Percentiles rank a stretch among this genome's conserved stretches.
These are phyloP conservation scores for Gymnobelideus leadbeateri DNA, from an alignment of 2,113 vertebrate species.

Conservation along the genomic window DNA sequence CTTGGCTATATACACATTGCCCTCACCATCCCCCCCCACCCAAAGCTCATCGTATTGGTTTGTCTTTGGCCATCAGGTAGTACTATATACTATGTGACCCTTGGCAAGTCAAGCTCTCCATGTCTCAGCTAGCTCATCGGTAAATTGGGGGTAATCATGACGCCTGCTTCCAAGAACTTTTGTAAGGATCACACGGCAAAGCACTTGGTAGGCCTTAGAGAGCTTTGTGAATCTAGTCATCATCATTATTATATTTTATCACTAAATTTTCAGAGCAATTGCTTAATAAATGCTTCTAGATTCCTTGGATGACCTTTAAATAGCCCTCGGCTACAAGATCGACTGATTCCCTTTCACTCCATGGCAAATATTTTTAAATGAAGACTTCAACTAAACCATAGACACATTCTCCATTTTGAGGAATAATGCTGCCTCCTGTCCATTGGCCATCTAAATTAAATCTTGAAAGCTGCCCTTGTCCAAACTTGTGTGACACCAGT, in stretches of 20 bases:
- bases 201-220: not conserved
- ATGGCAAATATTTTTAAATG: slow-evolving; percentile 30
- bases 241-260: not conserved
- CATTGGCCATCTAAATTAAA: slow-evolving; percentile 12
- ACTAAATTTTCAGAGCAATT: not conserved
- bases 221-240: not conserved
- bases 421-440: not conserved
- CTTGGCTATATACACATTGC: not conserved
- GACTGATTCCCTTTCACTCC: not conserved
- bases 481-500: not conserved
- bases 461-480: not conserved
- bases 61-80: not conserved
- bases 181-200: not conserved
- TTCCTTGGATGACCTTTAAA: not conserved
- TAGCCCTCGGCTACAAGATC: not conserved
- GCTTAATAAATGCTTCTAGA: not conserved
- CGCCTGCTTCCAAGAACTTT: not conserved
- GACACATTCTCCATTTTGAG: not conserved
- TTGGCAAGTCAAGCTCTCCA: not conserved
- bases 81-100: no score
- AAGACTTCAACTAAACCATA: not conserved
- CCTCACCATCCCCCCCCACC: not conserved
- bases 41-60: not conserved
- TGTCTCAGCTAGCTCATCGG: not conserved
- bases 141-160: not conserved